Evolutionary conservation across 2,113 vertebrate species (phyloP).

Genomic region (Octodon degus): DNA sequence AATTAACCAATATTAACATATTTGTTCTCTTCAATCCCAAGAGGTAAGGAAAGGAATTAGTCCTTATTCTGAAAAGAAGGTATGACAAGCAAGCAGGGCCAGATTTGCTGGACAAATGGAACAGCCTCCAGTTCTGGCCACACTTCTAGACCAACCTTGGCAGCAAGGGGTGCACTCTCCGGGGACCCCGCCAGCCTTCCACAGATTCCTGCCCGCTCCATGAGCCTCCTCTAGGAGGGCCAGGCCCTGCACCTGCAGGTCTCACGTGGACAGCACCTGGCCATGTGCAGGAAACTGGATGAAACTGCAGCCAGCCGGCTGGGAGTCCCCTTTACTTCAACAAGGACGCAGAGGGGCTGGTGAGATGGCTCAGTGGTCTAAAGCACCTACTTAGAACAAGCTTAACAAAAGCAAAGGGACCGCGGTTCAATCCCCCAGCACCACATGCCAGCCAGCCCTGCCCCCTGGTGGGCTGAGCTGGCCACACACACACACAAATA

Average conservation of each 20-base stretch:
- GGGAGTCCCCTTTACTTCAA: accelerated
- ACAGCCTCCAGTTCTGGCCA: not conserved
- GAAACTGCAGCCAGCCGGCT: not conserved
- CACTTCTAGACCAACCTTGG: not conserved
- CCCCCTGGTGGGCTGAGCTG: too few species aligned
- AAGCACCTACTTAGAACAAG: too few species aligned
- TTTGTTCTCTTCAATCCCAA: not conserved
- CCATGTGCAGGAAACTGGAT: accelerated
- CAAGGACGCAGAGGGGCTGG: not conserved
- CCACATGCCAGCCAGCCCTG: too few species aligned
- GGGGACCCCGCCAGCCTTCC: too few species aligned
- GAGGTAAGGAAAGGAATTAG: not conserved
- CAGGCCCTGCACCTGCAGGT: accelerated
- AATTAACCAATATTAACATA: not conserved
- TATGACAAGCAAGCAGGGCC: not conserved
- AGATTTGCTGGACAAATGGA: not conserved
- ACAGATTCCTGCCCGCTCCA: accelerated
- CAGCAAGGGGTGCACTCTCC: not conserved
- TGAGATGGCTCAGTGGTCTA: too few species aligned
- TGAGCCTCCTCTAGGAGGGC: not conserved
- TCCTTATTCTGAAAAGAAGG: not conserved
- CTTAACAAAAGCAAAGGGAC: too few species aligned
- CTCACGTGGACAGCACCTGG: not conserved
- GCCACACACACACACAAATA: too few species aligned
- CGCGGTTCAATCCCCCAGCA: too few species aligned